Evolutionary conservation across 2,113 vertebrate species (phyloP), one percentile per base, ranked within the genome.

Genomic region (Potamarius usumacintae): DNA sequence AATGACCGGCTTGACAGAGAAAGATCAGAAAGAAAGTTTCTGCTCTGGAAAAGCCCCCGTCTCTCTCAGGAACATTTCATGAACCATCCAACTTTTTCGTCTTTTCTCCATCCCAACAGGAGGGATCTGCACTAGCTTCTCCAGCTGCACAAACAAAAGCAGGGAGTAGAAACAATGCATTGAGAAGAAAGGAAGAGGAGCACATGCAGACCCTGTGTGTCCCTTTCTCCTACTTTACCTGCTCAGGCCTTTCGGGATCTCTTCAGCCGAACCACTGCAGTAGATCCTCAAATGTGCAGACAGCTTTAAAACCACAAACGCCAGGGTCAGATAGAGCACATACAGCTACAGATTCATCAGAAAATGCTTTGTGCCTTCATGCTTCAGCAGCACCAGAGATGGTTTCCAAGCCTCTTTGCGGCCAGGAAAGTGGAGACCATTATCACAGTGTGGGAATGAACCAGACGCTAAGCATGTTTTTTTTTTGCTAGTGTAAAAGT

Each of bases 141-240:
- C 91, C 95, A 95, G 94, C 94, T 95, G 95, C 94, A 94, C 94
- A 95, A 95, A 95, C 92, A 95, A 95, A 93, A 92, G 90, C 87
- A 87, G 85, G 77, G 60, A 88, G 88, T 8, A 77, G 91, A 90
- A 92, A 95, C 93, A 95, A 95, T 94, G 92, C 92, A 88, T 88
- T 88, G 90, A 89, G 57, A 89, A 48, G 72, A 88, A 74, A 34
- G 88, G 89, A 14, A 82, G 87, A 76, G 57, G 78, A 91, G 62
- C 14, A 60, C 53, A 18, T 74, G 69, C 42, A 22, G 65, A 48
- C 55, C 67, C 62, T n/a, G 71, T 55, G 69, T 55, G 50, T 17
- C 80, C 65, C n/a, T 5, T 48, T 74, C 18, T 71, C 17, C 67
- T 71, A 11, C 83, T 84, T 79, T 94, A 95, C 93, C 94, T 94